Conservation (phyloP, 2,888 invertebrate species). For the Carabus problematicus region DNA sequence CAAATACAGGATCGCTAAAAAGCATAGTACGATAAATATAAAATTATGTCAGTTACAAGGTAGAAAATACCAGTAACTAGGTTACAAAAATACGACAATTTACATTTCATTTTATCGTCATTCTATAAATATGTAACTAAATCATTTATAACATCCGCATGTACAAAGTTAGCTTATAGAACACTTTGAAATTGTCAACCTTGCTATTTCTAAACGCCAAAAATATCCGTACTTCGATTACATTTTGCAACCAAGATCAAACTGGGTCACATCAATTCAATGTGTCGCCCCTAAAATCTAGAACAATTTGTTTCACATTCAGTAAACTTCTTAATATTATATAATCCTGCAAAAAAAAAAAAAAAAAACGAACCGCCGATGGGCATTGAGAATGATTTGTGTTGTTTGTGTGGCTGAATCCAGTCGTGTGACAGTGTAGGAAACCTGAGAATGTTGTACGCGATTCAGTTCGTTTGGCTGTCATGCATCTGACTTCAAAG, state of each 20-base stretch:
- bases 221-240: too few relatives aligned
- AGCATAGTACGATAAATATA: neutral
- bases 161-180: too few relatives aligned
- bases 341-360: neutral
- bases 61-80: neutral
- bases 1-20: too few relatives aligned
- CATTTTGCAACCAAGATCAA: too few relatives aligned
- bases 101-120: too few relatives aligned
- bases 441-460: neutral
- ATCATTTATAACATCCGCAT: too few relatives aligned
- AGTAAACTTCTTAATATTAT: neutral
- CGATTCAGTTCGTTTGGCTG: neutral
- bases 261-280: neutral
- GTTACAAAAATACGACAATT: too few relatives aligned
- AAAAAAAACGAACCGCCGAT: neutral
- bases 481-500: neutral
- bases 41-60: constrained; percentile 3
- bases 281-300: neutral
- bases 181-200: too few relatives aligned
- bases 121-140: too few relatives aligned
- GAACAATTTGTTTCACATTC: neutral
- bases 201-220: too few relatives aligned
- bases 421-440: neutral
- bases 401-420: neutral
- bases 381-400: neutral